Base-by-base conservation (phyloP, 2,797 vertebrate species). In the Cirrhinus mrigala region DNA sequence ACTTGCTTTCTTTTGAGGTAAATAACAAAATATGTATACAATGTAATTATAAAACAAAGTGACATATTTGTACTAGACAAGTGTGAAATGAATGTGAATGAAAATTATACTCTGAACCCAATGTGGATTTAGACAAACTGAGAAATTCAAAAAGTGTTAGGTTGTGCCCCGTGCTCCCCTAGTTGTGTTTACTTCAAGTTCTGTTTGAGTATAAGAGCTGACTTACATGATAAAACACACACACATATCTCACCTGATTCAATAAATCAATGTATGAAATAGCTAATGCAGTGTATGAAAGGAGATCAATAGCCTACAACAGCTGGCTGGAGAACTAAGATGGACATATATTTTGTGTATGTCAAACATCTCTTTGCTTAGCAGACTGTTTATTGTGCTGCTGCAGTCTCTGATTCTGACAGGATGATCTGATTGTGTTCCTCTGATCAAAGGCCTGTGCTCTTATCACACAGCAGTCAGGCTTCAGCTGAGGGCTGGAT, bases 401-500 rank as follows among this genome's bases (percentile, higher is more conserved):
- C 16, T 66, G 44, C 14, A 33, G 44, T 50, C 27, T 50, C 18
- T 66, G 0, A 50, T 66, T 50, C 18, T 50, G 44, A 15, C 78
- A 50, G 27, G 46, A 66, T 79, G 60, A 33, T 66, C 48, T 81
- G 66, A 81, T 46, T 44, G 62, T n/a, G 62, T 18, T 56, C 8
- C 8, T 40, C 33, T 52, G 48, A 80, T 79, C 78, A 66, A 66
- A 79, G 24, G 12, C 15, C 3, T 29, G 69, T 46, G 44, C 44
- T 29, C 44, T 20, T 64, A 66, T 79, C 60, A 22, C 58, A 77
- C 29, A 40, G 33, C 33, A 60, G 54, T 33, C 54, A 10, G 54
- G 33, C 75, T 60, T 40, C 75, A 64, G 58, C 60, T 80, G 40
- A 80, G 27, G 24, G 44, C 60, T 68, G 24, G 78, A 66, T 29